Base-by-base conservation (phyloP, 2,888 invertebrate genomes). In the Pristionchus japonicus region DNA sequence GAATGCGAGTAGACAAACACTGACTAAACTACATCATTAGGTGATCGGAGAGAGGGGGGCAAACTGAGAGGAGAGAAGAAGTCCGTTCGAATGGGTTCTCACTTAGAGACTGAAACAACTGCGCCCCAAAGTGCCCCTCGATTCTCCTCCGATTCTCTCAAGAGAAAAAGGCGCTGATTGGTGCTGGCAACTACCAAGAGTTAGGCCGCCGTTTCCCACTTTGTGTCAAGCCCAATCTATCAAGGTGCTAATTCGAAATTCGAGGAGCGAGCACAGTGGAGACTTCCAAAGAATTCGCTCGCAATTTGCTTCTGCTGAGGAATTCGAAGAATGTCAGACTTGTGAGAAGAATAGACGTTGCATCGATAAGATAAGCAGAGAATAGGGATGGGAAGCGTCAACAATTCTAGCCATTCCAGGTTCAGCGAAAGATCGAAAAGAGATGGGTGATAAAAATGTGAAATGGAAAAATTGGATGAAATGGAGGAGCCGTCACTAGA, bases 1-100 rank as follows among this genome's bases (percentile, higher is more conserved):
- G 40, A 47, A 31, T 37, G 17, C 49, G 57, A 43, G 70, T 43
- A 64, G 47, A 67, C 31, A 57, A 47, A 64, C 61, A 88, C 23
- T 31, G 20, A 70, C 74, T 37, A 74, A 74, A 74, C 74, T 74
- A 74, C 74, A 74, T 74, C 74, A 74, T 74, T 74, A 74, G 84
- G 31, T n/a, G n/a, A n/a, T n/a, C n/a, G n/a, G n/a, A n/a, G n/a
- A n/a, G n/a, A 61, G 57, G 31, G 70, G 49, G 80, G 80, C 27
- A 67, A 82, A 9, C 31, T 47, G 52, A 82, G 31, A 31, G 31
- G 43, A 47, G 43, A 31, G 6, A 1, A 7, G 27, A 52, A 47
- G 52, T 31, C 40, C 9, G 34, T 77, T 43, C 80, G n/a, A 27
- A 31, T 17, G 31, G 80, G 31, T 40, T 43, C 80, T 80, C 67